A percentile compares a stretch with the other conserved stretches of the same genome.
Evolutionary conservation across 2,888 invertebrate species (phyloP).

Genomic region (Pristionchus mayeri): DNA sequence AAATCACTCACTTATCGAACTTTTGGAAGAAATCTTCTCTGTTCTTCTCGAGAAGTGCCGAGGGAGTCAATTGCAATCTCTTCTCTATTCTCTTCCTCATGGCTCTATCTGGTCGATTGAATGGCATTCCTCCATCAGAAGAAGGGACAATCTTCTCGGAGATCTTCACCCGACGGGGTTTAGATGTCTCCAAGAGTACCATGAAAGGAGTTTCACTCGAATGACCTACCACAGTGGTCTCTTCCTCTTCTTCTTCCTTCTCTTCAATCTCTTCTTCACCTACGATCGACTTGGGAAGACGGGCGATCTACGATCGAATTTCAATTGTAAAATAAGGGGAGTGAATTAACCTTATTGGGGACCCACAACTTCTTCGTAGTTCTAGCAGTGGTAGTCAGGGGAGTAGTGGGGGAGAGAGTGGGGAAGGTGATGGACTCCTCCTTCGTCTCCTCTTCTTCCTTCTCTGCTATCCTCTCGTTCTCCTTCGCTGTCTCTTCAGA

Average conservation of each 20-base stretch:
- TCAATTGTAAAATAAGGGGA: neutral
- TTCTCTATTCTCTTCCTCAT: constrained; percentile 41
- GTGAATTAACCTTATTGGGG: constrained; percentile 39
- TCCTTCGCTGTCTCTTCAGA: constrained; percentile 41
- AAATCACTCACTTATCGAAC: constrained; percentile 36
- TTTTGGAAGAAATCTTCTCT: constrained; percentile 48
- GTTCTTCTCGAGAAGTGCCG: constrained; percentile 44
- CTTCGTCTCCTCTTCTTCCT: constrained; percentile 6
- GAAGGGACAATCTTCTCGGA: constrained; percentile 33
- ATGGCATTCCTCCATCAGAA: constrained; percentile 48
- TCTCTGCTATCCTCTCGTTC: constrained; percentile 25
- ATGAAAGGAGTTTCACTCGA: neutral
- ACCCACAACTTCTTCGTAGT: constrained; percentile 33
- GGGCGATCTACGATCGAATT: constrained; percentile 25
- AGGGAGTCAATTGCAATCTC: constrained; percentile 48
- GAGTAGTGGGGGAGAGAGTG: constrained; percentile 45
- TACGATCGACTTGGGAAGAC: constrained; percentile 24
- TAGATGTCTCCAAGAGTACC: neutral
- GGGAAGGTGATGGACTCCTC: constrained; percentile 31
- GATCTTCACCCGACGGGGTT: constrained; percentile 38
- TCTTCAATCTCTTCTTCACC: constrained; percentile 26
- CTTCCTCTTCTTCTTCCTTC: constrained; percentile 9
- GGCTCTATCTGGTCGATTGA: constrained; percentile 36
- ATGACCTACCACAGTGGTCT: neutral
- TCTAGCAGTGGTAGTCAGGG: neutral